A percentile compares a stretch with the other conserved stretches of the same genome.
phyloP scores from a whole-genome alignment of 2,888 invertebrate genomes.

The Agrotis exclamationis region DNA sequence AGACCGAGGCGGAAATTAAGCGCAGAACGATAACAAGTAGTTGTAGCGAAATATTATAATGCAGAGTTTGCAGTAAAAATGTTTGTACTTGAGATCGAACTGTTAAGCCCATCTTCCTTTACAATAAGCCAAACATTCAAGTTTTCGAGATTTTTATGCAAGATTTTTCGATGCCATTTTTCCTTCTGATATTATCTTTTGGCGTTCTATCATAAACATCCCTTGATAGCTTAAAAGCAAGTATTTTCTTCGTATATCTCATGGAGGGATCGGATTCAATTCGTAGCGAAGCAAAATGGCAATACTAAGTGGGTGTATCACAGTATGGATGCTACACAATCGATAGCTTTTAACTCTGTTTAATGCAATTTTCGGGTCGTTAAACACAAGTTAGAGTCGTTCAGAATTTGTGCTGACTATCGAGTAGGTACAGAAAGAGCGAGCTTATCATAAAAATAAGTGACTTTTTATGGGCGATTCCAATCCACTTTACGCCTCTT shows the following conservation, averaged over 20 bases:
- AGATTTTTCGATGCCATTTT: conserved; percentile 7
- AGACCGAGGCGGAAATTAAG: conserved; percentile 44
- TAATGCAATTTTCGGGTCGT: conserved; percentile 22
- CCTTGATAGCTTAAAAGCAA: neutral
- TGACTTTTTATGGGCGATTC: conserved; percentile 60
- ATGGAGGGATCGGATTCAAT: neutral
- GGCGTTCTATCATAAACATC: neutral
- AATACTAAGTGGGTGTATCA: neutral
- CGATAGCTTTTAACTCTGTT: neutral
- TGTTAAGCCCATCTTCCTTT: conserved; percentile 1
- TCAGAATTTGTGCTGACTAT: conserved; percentile 45
- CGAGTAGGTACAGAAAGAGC: conserved; percentile 35
- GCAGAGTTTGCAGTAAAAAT: conserved; percentile 20
- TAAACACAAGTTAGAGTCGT: conserved; percentile 12
- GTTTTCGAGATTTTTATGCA: neutral
- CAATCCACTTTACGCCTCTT: conserved; percentile 55
- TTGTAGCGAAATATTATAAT: conserved; percentile 22
- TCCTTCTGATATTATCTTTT: conserved; percentile 2
- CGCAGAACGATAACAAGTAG: conserved; percentile 34
- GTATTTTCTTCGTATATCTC: conserved; percentile 7
- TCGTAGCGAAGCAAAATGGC: neutral
- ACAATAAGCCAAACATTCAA: conserved; percentile 2
- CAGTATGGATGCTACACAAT: neutral
- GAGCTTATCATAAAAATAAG: conserved; percentile 59
- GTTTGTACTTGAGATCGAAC: neutral